These are phyloP conservation scores for Pseudopleuronectes americanus DNA, from an alignment of 2,797 vertebrate species.

Conservation along the genomic window DNA sequence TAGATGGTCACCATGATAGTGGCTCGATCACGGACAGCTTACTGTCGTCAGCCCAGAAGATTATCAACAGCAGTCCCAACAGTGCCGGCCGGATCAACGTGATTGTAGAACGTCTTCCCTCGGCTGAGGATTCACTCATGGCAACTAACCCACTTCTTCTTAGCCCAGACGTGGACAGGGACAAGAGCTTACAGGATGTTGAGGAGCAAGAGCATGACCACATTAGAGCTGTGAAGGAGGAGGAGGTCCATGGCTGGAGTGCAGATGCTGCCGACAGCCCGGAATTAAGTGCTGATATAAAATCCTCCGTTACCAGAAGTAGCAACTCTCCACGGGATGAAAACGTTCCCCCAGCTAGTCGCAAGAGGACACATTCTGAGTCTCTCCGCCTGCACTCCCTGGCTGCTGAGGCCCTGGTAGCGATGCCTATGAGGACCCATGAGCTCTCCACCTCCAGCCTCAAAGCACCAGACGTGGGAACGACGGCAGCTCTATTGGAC, in stretches of 20 bases:
- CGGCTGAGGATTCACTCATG: constrained; percentile 86
- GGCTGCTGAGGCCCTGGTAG: constrained; percentile 95
- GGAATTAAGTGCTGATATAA: constrained; percentile 17
- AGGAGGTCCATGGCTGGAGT: constrained; percentile 82
- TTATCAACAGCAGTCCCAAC: constrained; percentile 92
- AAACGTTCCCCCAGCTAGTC: constrained; percentile 88
- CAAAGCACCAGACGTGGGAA: constrained; percentile 71
- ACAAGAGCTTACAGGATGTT: constrained; percentile 75
- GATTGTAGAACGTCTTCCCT: constrained; percentile 96
- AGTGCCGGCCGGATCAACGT: constrained; percentile 94
- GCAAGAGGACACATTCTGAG: constrained; percentile 95
- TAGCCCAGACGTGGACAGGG: constrained; percentile 76
- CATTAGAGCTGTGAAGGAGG: constrained; percentile 65
- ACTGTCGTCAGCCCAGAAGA: constrained; percentile 96
- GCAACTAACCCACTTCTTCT: constrained; percentile 88
- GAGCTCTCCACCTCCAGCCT: constrained; percentile 80
- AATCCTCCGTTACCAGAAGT: constrained; percentile 25
- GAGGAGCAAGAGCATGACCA: constrained; percentile 58
- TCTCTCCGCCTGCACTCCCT: constrained; percentile 94
- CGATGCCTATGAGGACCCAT: constrained; percentile 93
- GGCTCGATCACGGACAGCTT: constrained; percentile 84
- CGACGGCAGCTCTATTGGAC: constrained; percentile 77
- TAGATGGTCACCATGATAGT: constrained; percentile 42
- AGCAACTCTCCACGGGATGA: constrained; percentile 82
- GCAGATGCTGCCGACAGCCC: constrained; percentile 22